Evolutionary conservation across 2,113 vertebrate genomes (phyloP).

Genomic region (Hippocampus zosterae): DNA sequence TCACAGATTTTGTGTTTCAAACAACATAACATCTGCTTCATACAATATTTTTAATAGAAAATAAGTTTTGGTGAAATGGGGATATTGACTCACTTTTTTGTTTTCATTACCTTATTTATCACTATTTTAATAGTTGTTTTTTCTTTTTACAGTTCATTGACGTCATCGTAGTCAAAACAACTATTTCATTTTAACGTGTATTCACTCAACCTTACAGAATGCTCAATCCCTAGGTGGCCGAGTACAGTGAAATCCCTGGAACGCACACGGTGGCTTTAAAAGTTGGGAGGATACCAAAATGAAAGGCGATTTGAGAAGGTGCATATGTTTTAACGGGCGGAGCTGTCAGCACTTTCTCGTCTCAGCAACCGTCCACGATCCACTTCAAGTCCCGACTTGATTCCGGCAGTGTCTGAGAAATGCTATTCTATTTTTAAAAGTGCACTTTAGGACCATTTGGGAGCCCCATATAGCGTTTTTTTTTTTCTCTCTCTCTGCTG

Average conservation of each 20-base stretch:
- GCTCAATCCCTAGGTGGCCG: neutral
- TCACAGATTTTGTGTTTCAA: no score
- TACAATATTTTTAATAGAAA: no score
- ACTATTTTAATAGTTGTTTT: no score
- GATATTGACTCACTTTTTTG: no score
- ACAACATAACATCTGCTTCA: no score
- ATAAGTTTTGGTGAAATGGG: no score
- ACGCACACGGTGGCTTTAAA: neutral
- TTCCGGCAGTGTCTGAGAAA: conserved; percentile 61
- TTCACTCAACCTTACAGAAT: neutral
- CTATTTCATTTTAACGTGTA: no score
- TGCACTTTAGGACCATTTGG: conserved; percentile 20
- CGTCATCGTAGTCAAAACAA: no score
- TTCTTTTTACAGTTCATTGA: no score
- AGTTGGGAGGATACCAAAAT: conserved; percentile 35
- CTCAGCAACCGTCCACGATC: conserved; percentile 57
- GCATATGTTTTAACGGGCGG: conserved; percentile 39
- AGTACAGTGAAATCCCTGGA: neutral
- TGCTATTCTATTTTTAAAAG: conserved; percentile 68
- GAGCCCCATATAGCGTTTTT: neutral
- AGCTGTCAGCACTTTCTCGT: conserved; percentile 51
- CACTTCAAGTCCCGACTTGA: conserved; percentile 70
- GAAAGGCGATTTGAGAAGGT: conserved; percentile 30
- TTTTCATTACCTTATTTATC: no score
- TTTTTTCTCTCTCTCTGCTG: conserved; percentile 20